Evolutionary conservation across 2,113 vertebrate species (phyloP), one percentile per base, ranked within the genome.

Genomic region (Nycticryphes semicollaris): DNA sequence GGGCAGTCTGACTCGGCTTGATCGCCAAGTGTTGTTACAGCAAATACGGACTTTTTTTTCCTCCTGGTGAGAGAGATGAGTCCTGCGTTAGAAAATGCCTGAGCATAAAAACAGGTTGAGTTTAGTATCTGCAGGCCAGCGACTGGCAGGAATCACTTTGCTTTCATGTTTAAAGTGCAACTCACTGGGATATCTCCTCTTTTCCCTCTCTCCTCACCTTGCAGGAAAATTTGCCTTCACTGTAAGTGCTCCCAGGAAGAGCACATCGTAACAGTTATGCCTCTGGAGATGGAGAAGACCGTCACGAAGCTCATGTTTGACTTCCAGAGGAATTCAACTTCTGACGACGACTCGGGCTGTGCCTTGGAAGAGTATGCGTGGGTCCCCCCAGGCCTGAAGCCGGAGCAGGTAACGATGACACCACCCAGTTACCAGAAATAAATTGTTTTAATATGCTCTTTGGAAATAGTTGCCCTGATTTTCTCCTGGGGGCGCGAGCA

Each of bases 271-370:
- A 99, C 98, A 41, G 98, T 98, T 97, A 99, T 99, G 99, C 99
- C 99, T 53, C 98, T 99, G 97, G 99, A 99, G 98, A 99, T 99
- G 99, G 99, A 99, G 98, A 99, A 99, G 98, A 99, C 99, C 0
- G 99, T 99, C 97, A 99, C 99, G 41, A 99, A 99, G 96, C 99
- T 99, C 97, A 99, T 99, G 99, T 99, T 99, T 94, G 99, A 99
- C 98, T 99, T 99, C 98, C 99, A 99, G 98, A 99, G 99, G 97
- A 99, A 99, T 97, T 99, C 99, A 0, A 99, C 99, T 81, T 99
- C 99, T 0, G 99, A 99, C 0, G 99, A 99, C 0, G 99, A 99
- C 97, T 99, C 99, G 0, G 99, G 99, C 95, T 99, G 99, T 35
- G 99, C 99, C 68, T 97, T 99, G 97, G 99, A 99, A 97, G 99